Evolutionary conservation across 2,888 invertebrate species (phyloP).

Genomic region (Agrochola macilenta): DNA sequence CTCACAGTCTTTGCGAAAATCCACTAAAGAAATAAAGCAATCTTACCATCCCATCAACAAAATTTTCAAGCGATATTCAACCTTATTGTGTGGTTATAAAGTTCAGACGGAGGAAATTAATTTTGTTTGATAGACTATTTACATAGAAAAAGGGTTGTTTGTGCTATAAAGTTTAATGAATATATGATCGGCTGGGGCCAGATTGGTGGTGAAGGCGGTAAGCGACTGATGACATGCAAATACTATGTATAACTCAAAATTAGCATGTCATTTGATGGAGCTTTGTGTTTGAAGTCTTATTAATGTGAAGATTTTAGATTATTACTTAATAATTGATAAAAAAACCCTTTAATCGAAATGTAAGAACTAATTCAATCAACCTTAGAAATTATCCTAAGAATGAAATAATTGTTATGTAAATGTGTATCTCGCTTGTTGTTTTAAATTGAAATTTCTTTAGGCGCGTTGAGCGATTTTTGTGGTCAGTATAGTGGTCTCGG

Average conservation of each 20-base stretch:
- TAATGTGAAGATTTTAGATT: neutral
- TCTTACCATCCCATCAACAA: no score
- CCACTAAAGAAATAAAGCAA: slow-evolving; percentile 30
- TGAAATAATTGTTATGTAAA: neutral
- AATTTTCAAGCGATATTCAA: slow-evolving; percentile 24
- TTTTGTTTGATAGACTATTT: slow-evolving; percentile 73
- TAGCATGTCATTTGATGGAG: slow-evolving; percentile 29
- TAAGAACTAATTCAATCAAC: neutral
- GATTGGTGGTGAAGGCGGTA: slow-evolving; percentile 36
- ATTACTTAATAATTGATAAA: neutral
- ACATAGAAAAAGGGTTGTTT: slow-evolving; percentile 75
- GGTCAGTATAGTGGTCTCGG: no score
- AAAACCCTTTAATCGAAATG: neutral
- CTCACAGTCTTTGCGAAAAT: slow-evolving; percentile 30
- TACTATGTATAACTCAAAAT: slow-evolving; percentile 26
- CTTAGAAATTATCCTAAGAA: neutral
- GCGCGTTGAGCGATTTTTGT: no score
- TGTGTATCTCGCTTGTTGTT: neutral
- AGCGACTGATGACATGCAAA: slow-evolving; percentile 47
- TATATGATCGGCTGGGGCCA: slow-evolving; percentile 54
- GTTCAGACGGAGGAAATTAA: slow-evolving; percentile 39
- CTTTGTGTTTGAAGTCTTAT: slow-evolving; percentile 11
- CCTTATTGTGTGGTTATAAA: slow-evolving; percentile 33
- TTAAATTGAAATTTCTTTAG: no score
- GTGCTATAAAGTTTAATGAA: slow-evolving; percentile 73